Percentiles rank a stretch among this genome's conserved stretches.
Evolutionary conservation across 2,797 vertebrate species (phyloP).

Genomic region (Chrosomus eos): DNA sequence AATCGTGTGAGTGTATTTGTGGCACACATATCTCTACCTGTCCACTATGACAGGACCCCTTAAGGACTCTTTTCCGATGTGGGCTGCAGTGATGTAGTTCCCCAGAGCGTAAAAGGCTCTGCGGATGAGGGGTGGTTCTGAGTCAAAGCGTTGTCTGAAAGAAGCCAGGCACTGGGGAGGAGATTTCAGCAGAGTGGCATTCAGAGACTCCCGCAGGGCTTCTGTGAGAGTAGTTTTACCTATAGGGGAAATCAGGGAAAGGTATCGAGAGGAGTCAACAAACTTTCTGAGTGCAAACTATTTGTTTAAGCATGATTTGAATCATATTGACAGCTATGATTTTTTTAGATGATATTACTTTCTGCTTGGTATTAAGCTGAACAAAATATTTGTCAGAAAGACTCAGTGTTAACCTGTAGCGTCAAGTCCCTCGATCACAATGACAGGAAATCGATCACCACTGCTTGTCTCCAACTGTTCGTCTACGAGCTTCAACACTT

Average conservation of each 20-base stretch:
- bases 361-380: background rate
- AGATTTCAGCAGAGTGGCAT: constrained; percentile 82
- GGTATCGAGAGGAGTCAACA: background rate
- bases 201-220: constrained; percentile 79
- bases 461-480: constrained; percentile 65
- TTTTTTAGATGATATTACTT: background rate
- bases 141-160: constrained; percentile 87
- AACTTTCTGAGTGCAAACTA: background rate
- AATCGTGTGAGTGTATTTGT: constrained; percentile 21
- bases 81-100: constrained; percentile 91
- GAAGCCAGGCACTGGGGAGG: constrained; percentile 85
- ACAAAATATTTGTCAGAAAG: background rate
- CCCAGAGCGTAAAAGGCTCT: constrained; percentile 93
- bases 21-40: constrained; percentile 77
- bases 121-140: constrained; percentile 84
- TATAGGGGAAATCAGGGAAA: constrained; percentile 59
- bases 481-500: constrained; percentile 79
- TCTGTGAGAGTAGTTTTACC: constrained; percentile 92
- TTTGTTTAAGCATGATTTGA: background rate
- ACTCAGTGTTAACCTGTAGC: constrained; percentile 85
- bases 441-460: constrained; percentile 82
- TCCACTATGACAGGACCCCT: constrained; percentile 87
- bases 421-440: constrained; percentile 92
- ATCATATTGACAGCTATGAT: background rate
- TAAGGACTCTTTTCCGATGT: constrained; percentile 79